Percentiles rank a stretch among this genome's conserved stretches.
Evolutionary conservation across 2,113 vertebrate species (phyloP).

Genomic region (Motacilla alba): DNA sequence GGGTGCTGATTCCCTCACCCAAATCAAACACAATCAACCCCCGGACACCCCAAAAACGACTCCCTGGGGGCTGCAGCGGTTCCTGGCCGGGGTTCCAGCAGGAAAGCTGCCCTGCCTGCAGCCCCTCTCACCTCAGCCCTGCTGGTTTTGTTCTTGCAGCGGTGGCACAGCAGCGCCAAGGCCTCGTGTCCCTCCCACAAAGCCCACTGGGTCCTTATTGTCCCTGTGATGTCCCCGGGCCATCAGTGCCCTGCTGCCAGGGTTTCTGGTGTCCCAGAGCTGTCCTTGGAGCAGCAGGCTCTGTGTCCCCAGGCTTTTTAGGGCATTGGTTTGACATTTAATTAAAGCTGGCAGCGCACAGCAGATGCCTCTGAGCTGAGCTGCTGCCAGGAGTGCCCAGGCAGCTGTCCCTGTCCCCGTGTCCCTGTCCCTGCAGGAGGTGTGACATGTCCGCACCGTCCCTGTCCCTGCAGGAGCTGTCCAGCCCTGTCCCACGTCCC

Average conservation of each 20-base stretch:
- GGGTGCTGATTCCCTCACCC: neutral
- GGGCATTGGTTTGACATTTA: neutral
- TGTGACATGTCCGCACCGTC: too few species aligned
- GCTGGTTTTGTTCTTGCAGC: neutral
- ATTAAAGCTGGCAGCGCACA: neutral
- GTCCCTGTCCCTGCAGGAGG: neutral
- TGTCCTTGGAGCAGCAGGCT: neutral
- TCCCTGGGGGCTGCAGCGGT: neutral
- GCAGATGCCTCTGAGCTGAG: neutral
- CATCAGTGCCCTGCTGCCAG: too few species aligned
- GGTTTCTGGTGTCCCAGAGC: neutral
- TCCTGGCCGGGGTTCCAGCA: neutral
- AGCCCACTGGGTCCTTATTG: neutral
- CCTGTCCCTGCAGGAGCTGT: neutral
- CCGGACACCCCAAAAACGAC: neutral
- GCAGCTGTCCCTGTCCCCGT: neutral
- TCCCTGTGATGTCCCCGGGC: neutral
- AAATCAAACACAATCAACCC: rapidly evolving
- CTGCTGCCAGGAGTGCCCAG: neutral
- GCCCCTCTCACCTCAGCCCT: neutral
- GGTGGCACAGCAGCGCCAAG: neutral
- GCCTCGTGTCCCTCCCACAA: rapidly evolving
- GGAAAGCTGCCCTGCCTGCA: rapidly evolving
- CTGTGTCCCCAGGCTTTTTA: neutral
- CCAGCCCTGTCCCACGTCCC: neutral